These are phyloP conservation scores for Hartigia nigra DNA, from an alignment of 2,888 invertebrate species.

Conservation along the genomic window DNA sequence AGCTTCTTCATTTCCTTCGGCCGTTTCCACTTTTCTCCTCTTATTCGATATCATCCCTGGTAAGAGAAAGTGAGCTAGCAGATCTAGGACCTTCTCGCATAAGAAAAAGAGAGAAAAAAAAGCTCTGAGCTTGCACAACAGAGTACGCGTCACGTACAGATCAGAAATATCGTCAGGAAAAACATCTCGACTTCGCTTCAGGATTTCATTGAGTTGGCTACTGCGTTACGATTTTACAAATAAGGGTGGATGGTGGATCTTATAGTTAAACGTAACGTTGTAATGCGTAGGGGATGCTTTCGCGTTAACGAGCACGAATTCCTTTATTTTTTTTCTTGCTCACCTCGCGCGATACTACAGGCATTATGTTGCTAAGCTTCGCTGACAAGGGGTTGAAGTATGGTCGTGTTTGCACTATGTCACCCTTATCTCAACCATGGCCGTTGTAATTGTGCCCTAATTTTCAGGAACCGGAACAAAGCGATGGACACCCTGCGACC, in stretches of 20 bases:
- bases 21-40: not conserved
- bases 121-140: not conserved
- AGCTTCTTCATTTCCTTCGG: not conserved
- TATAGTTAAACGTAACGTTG: not conserved
- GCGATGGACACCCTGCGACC: constrained; percentile 17
- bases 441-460: constrained; percentile 33
- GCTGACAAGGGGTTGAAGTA: constrained; percentile 46
- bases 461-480: constrained; percentile 45
- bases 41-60: not conserved
- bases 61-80: not conserved
- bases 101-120: not conserved
- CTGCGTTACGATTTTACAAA: not conserved
- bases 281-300: not conserved
- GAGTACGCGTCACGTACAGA: not conserved
- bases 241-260: too few relatives aligned
- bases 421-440: constrained; percentile 44
- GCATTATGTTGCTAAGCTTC: constrained; percentile 27
- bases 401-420: constrained; percentile 37
- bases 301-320: constrained; percentile 32
- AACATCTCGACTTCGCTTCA: not conserved
- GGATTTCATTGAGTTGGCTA: not conserved
- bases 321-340: constrained; percentile 34
- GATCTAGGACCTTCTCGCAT: not conserved
- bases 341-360: constrained; percentile 31
- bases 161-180: not conserved